These are phyloP conservation scores for Tenthredo amoena DNA, from an alignment of 2,888 invertebrate genomes.

Conservation along the genomic window DNA sequence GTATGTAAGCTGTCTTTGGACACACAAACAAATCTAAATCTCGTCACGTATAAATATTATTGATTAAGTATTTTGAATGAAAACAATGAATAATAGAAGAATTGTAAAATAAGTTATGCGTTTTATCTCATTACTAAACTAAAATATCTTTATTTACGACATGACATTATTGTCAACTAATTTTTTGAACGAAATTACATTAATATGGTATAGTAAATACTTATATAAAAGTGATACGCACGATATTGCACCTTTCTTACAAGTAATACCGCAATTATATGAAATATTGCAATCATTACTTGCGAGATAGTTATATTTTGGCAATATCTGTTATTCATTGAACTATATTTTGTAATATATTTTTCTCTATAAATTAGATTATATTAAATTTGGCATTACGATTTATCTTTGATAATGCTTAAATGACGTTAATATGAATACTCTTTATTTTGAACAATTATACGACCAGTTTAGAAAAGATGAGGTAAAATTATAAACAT, in stretches of 20 bases:
- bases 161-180: not conserved
- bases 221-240: not conserved
- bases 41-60: slow-evolving; percentile 4
- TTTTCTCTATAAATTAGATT: slow-evolving; percentile 18
- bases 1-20: not conserved
- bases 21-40: not conserved
- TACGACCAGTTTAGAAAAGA: not conserved
- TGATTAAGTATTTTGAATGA: not conserved
- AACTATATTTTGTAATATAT: slow-evolving; percentile 11
- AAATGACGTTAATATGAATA: not conserved
- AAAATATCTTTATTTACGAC: not conserved
- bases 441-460: slow-evolving; percentile 2
- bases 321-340: slow-evolving; percentile 1
- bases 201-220: slow-evolving; percentile 10
- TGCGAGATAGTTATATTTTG: not conserved
- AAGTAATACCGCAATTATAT: slow-evolving; percentile 27
- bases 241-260: slow-evolving; percentile 16
- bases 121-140: not conserved
- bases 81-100: not conserved
- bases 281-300: not conserved
- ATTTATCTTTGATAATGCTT: slow-evolving; percentile 15
- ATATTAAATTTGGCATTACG: not conserved
- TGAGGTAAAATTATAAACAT: not conserved
- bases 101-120: not conserved
- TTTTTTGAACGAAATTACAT: not conserved